A percentile compares a stretch with the other conserved stretches of the same genome.
phyloP scores from a whole-genome alignment of 2,113 vertebrate genomes.

The Struthidea cinerea region DNA sequence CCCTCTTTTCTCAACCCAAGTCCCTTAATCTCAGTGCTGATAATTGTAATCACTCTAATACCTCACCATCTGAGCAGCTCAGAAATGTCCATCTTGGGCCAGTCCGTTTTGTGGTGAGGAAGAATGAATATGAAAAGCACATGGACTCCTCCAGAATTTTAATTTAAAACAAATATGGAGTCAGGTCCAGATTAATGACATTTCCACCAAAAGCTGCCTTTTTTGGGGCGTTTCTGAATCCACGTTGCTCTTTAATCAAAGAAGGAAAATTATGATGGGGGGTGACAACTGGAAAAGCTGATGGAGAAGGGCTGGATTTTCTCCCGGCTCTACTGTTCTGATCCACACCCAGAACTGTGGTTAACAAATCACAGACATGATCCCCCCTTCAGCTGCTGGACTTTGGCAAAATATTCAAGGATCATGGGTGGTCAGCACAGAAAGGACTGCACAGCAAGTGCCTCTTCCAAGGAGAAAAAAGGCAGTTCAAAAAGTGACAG shows the following conservation, averaged over 20 bases:
- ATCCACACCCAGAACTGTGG: background rate
- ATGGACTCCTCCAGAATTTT: slow-evolving; percentile 25
- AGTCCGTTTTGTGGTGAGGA: background rate
- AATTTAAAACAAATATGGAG: slow-evolving; percentile 53
- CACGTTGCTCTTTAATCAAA: background rate
- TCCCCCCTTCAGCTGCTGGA: background rate
- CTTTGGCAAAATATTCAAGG: background rate
- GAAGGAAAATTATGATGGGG: background rate
- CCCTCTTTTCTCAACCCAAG: background rate
- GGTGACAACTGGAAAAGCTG: slow-evolving; percentile 3
- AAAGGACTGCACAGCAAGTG: background rate
- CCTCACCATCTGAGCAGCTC: slow-evolving; percentile 42
- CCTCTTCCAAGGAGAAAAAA: background rate
- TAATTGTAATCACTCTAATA: slow-evolving; percentile 8
- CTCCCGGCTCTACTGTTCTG: slow-evolving; percentile 24
- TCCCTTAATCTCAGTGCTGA: slow-evolving; percentile 18
- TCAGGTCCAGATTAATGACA: slow-evolving; percentile 36
- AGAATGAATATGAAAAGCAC: slow-evolving; percentile 63
- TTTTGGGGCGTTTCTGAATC: background rate
- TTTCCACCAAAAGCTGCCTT: slow-evolving; percentile 1
- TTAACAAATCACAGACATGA: background rate
- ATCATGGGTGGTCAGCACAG: background rate
- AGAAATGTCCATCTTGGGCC: background rate
- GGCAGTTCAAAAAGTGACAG: background rate
- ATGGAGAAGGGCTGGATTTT: slow-evolving; percentile 1